phyloP scores from a whole-genome alignment of 2,888 invertebrate species.

The Atrina japonica region DNA sequence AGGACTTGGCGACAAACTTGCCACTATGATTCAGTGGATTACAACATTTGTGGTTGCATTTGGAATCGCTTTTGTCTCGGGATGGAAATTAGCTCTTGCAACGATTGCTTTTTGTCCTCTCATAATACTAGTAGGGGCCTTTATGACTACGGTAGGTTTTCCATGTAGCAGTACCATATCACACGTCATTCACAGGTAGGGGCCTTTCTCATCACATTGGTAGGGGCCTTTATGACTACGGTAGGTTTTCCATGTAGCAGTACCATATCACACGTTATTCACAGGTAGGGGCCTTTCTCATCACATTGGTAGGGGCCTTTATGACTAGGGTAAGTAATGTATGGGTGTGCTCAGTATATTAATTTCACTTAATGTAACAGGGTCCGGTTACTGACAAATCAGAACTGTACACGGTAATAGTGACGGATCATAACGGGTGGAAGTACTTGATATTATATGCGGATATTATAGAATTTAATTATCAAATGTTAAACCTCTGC shows the following conservation, averaged over 20 bases:
- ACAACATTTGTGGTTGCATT: conserved; percentile 81
- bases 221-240: conserved; percentile 44
- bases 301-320: too few relatives aligned
- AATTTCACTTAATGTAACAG: too few relatives aligned
- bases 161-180: neutral
- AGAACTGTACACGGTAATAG: neutral
- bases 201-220: conserved; percentile 66
- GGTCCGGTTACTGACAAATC: too few relatives aligned
- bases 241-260: conserved; percentile 46
- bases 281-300: too few relatives aligned
- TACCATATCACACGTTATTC: neutral
- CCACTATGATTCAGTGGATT: conserved; percentile 80
- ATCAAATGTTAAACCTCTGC: too few relatives aligned
- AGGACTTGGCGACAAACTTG: conserved; percentile 82
- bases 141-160: conserved; percentile 50
- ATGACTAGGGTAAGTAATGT: conserved; percentile 4
- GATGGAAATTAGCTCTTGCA: conserved; percentile 83
- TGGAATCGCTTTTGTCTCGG: conserved; percentile 81
- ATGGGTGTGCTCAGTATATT: neutral
- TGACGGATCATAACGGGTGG: too few relatives aligned
- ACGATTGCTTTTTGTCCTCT: conserved; percentile 82
- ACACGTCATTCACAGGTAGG: too few relatives aligned
- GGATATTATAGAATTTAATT: too few relatives aligned
- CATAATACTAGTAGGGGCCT: conserved; percentile 46
- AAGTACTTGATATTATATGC: too few relatives aligned